phyloP scores from a whole-genome alignment of 2,113 vertebrate species.

The Cromileptes altivelis region DNA sequence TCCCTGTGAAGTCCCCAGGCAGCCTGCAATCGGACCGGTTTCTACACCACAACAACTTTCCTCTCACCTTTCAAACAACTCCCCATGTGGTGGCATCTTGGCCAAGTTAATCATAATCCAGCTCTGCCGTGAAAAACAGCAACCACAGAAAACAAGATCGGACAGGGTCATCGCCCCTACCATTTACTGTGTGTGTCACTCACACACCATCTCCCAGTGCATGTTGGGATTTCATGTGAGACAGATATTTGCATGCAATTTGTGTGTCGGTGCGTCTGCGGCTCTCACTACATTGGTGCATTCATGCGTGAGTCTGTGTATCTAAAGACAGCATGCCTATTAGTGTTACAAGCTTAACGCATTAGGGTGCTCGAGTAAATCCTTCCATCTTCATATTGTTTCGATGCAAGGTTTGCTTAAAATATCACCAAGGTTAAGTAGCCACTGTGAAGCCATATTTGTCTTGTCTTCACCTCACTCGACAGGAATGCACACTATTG shows the following conservation, averaged over 20 bases:
- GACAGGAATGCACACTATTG: constrained; percentile 17
- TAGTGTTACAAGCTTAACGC: constrained; percentile 34
- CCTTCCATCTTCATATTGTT: constrained; percentile 56
- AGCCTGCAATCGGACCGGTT: constrained; percentile 72
- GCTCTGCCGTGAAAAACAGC: constrained; percentile 54
- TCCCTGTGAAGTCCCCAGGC: constrained; percentile 80
- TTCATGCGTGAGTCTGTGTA: constrained; percentile 24
- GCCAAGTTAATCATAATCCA: constrained; percentile 79
- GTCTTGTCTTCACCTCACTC: constrained; percentile 57
- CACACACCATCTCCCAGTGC: constrained; percentile 1
- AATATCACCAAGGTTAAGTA: constrained; percentile 64
- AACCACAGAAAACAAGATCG: constrained; percentile 67
- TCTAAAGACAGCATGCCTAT: constrained; percentile 43
- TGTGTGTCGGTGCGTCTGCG: constrained; percentile 18
- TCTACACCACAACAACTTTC: constrained; percentile 78
- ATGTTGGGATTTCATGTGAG: constrained; percentile 43
- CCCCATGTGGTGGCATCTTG: constrained; percentile 68
- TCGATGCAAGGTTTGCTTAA: constrained; percentile 36
- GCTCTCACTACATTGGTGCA: neutral
- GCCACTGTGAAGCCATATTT: constrained; percentile 56
- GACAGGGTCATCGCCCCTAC: constrained; percentile 50
- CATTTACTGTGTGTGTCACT: constrained; percentile 33
- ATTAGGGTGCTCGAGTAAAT: constrained; percentile 41
- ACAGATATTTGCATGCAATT: constrained; percentile 50
- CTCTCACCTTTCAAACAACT: constrained; percentile 79